phyloP scores from a whole-genome alignment of 2,113 vertebrate genomes.

The Gambusia holbrooki region DNA sequence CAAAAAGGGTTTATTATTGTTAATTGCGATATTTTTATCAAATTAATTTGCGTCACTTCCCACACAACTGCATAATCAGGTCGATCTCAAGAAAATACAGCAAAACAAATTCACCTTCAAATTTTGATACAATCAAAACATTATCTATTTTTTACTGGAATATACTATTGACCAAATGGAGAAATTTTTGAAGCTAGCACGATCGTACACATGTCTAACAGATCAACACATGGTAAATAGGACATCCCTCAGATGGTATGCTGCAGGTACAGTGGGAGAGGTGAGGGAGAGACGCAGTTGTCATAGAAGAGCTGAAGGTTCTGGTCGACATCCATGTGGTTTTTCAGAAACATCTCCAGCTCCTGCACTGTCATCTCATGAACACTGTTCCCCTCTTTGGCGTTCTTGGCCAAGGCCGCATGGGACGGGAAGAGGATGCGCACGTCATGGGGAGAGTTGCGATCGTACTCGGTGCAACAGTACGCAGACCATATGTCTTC shows the following conservation, averaged over 20 bases:
- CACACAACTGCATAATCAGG: conserved; percentile 4
- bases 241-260: conserved; percentile 59
- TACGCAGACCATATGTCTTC: conserved; percentile 78
- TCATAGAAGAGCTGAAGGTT: conserved; percentile 79
- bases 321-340: conserved; percentile 65
- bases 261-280: conserved; percentile 74
- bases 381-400: conserved; percentile 64
- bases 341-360: conserved; percentile 72
- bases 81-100: background rate
- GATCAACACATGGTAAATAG: background rate
- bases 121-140: background rate
- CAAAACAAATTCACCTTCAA: background rate
- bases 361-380: conserved; percentile 70
- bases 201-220: background rate
- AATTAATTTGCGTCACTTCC: conserved; percentile 7
- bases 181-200: background rate
- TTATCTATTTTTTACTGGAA: background rate
- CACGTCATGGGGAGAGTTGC: conserved; percentile 68
- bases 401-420: conserved; percentile 67
- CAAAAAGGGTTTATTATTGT: background rate
- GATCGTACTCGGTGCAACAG: conserved; percentile 78
- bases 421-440: conserved; percentile 70
- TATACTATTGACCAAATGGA: background rate
- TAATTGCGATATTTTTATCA: conserved; percentile 42
- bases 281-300: conserved; percentile 77